Conservation (phyloP, 2,113 vertebrate species). For the Rhea americana region DNA sequence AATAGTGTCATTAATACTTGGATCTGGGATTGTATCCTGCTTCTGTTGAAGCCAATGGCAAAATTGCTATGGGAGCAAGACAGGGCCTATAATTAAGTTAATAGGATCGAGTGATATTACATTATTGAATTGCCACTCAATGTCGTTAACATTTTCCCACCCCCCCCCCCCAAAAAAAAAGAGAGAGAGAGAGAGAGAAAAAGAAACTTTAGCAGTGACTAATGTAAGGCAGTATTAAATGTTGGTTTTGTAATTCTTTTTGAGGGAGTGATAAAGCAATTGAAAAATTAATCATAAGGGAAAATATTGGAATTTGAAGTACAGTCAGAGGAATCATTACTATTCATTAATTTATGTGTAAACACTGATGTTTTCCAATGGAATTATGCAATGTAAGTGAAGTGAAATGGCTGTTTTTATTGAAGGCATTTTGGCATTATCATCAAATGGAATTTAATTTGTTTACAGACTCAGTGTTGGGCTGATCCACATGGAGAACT, state of each 20-base stretch:
- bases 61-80: slow-evolving; percentile 48
- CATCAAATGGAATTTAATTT: slow-evolving; percentile 50
- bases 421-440: slow-evolving; percentile 45
- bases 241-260: slow-evolving; percentile 50
- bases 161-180: background rate
- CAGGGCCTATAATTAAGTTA: slow-evolving; percentile 56
- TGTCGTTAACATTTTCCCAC: slow-evolving; percentile 61
- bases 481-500: background rate
- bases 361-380: slow-evolving; percentile 53
- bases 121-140: slow-evolving; percentile 61
- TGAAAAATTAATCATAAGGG: slow-evolving; percentile 67
- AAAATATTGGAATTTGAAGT: slow-evolving; percentile 51
- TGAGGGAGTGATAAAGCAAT: slow-evolving; percentile 59
- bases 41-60: slow-evolving; percentile 31
- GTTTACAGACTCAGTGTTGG: slow-evolving; percentile 23
- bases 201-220: slow-evolving; percentile 22
- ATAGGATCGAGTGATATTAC: slow-evolving; percentile 27
- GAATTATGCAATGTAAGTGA: slow-evolving; percentile 48
- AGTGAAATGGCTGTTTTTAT: slow-evolving; percentile 36
- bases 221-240: slow-evolving; percentile 21
- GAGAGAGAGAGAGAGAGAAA: background rate
- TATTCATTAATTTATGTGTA: slow-evolving; percentile 61
- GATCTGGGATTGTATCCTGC: background rate
- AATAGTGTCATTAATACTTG: slow-evolving; percentile 6
- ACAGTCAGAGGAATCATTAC: slow-evolving; percentile 52